Base-by-base conservation (phyloP, 2,888 invertebrate species). In the Pseudococcus jackbeardsleyi region DNA sequence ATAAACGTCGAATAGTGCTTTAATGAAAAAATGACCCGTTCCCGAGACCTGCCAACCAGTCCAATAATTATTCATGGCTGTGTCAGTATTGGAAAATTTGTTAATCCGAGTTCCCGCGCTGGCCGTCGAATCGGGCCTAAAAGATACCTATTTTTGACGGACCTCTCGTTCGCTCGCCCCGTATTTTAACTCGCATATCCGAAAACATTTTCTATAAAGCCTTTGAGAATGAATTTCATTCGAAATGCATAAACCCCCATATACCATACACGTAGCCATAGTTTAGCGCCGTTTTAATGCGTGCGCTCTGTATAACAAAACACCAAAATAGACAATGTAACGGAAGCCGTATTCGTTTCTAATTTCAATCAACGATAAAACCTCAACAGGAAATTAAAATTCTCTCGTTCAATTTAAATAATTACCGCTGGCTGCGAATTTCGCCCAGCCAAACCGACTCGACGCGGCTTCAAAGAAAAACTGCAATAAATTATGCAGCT, bases 1-100 rank as follows among this genome's bases (percentile, higher is more conserved):
- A 82, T 46, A 42, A 82, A 82, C 79, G 79, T 82, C 79, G 79
- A 82, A 82, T 82, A 82, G 79, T 82, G 42, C 79, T 82, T 82
- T 82, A 82, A 82, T 82, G 79, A 82, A 82, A 82, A 82, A 82
- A 46, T 82, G 42, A 46, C 79, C 46, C 79, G 79, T 12, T 17
- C 46, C 8, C 42, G 42, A 42, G 46, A 82, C 19, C 79, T 82
- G 79, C 79, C 79, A 82, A 82, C 79, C 79, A 82, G 79, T 82
- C 79, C 79, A 46, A 82, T 82, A 82, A 82, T 82, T 82, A 82
- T 82, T 82, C 79, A 82, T 33, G 79, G 46, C 9, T 46, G 79
- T 46, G 79, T 82, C 79, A 72, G 72, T 33, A 72, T 33, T 33
- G 72, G 72, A 15, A 64, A 82, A 82, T 82, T 82, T 46, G 79